A percentile compares a stretch with the other conserved stretches of the same genome.
phyloP scores from a whole-genome alignment of 2,113 vertebrate species.

The Sterna hirundo region DNA sequence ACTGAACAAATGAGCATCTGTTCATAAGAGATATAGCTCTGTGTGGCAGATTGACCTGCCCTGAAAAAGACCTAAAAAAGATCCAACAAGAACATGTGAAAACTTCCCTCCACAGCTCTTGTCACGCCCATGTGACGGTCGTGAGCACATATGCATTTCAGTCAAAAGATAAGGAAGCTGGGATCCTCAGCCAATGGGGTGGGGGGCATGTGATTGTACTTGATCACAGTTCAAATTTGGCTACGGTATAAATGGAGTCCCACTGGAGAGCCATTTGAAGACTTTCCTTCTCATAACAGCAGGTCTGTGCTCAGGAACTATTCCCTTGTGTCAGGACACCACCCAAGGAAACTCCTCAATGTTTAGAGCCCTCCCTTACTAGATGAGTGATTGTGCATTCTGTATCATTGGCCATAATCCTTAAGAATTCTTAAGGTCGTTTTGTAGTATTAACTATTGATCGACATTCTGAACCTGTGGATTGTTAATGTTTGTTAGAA shows the following conservation, averaged over 20 bases:
- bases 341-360: background rate
- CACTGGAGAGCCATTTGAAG: background rate
- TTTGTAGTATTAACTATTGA: background rate
- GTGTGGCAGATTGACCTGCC: background rate
- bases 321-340: background rate
- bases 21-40: background rate
- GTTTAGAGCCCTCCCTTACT: background rate
- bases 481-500: background rate
- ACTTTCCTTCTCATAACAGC: background rate
- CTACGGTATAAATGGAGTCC: background rate
- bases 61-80: background rate
- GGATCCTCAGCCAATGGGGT: background rate
- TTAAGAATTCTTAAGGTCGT: background rate
- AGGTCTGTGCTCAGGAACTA: background rate
- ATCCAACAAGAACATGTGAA: background rate
- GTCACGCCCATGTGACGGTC: background rate
- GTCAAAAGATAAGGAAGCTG: background rate
- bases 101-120: background rate
- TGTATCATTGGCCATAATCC: background rate
- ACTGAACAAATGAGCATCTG: background rate
- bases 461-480: background rate
- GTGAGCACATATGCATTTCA: background rate
- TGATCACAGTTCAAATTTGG: background rate
- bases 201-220: background rate
- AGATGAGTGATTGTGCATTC: background rate